Evolutionary conservation across 2,888 invertebrate genomes (phyloP).

Genomic region (Biston stratarius): DNA sequence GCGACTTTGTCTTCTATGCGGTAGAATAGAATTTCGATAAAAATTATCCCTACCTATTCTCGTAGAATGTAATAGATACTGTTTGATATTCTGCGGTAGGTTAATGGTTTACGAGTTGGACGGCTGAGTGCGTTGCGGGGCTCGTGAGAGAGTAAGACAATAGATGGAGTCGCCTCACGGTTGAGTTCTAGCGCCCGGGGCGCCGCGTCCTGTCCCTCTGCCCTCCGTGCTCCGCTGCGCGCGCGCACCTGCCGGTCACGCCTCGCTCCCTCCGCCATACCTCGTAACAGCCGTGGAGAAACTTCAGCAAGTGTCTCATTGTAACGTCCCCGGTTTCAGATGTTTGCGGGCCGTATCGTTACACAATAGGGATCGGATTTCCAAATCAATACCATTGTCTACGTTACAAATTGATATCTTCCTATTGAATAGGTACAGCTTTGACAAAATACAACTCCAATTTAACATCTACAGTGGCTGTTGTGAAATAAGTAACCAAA

Average conservation of each 20-base stretch:
- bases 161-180: slow-evolving; percentile 27
- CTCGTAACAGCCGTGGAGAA: slow-evolving; percentile 26
- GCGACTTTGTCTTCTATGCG: too few species aligned
- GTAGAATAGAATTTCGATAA: background rate
- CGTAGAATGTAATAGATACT: too few species aligned
- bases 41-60: too few species aligned
- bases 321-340: slow-evolving; percentile 16
- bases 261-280: slow-evolving; percentile 42
- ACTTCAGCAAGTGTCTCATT: slow-evolving; percentile 33
- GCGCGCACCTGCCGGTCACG: slow-evolving; percentile 59
- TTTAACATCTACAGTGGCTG: background rate
- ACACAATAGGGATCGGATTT: slow-evolving; percentile 21
- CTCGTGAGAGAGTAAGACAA: slow-evolving; percentile 23
- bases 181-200: slow-evolving; percentile 26
- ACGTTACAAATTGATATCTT: slow-evolving; percentile 12
- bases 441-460: background rate
- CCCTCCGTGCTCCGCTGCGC: slow-evolving; percentile 47
- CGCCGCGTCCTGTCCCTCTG: slow-evolving; percentile 47
- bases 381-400: slow-evolving; percentile 26
- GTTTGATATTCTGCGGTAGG: background rate
- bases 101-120: slow-evolving; percentile 24
- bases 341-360: slow-evolving; percentile 17
- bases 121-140: slow-evolving; percentile 1
- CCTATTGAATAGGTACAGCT: slow-evolving; percentile 10
- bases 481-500: background rate